Evolutionary conservation across 2,113 vertebrate genomes (phyloP), one percentile per base, ranked within the genome.

Genomic region (Catharus fuscescens): DNA sequence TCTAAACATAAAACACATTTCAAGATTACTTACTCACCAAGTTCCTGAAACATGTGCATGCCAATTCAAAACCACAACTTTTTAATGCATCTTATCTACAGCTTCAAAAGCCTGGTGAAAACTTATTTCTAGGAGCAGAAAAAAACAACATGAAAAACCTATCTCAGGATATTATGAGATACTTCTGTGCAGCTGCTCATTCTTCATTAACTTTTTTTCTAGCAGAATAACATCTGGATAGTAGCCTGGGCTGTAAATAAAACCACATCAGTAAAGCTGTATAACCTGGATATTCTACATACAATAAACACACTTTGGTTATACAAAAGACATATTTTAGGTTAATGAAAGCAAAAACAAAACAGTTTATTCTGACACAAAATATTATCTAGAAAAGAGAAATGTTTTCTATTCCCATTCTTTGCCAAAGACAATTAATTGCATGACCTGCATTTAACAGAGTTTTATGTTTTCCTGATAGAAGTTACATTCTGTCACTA

Each of bases 1-100:
- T 98, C 99, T 99, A 96, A 98, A 98, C 64, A 94, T 18, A 97
- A 95, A 93, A 90, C 29, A 94, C 36, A 95, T 72, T 81, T 84
- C 23, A 62, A 26, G 17, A 92, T 67, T 62, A 89, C 18, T 90
- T 67, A 56, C 44, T 64, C 47, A 69, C 25, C 29, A 53, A 23
- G 38, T 38, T 69, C 44, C 60, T 44, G 38, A 34, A 94, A 73
- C 16, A 62, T 24, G 21, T 62, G 32, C 26, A 66, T 72, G 50
- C 8, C 65, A 83, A 32, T 26, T 69, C 54, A 80, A 77, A 94
- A 72, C 14, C 12, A 93, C 53, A 96, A 53, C 6, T 72, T 56
- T 14, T 62, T 38, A 69, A 52, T 32, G n/a, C 6, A 57, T 57
- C 18, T 81, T 26, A 61, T 19, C 45, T 52, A 56, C 57, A 89